Conservation (phyloP, 2,797 vertebrate genomes). For the Chloroceryle amazona region DNA sequence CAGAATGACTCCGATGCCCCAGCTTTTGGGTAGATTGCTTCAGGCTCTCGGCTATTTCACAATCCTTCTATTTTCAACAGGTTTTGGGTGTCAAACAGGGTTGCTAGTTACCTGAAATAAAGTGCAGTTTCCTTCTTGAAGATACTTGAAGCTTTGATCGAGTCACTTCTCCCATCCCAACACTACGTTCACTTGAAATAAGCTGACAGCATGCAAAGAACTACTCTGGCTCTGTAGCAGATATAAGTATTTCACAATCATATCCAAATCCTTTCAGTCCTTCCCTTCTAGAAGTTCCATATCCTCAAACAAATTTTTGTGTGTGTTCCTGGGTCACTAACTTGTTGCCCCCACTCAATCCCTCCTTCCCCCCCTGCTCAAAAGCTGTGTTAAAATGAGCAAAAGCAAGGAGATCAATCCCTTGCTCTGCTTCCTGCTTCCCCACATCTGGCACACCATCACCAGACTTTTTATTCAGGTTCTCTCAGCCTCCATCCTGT, state of each 20-base stretch:
- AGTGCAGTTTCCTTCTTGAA: not conserved
- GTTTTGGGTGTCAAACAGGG: not conserved
- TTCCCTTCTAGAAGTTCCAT: not conserved
- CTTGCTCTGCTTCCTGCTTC: not conserved
- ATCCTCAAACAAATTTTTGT: not conserved
- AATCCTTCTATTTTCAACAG: not conserved
- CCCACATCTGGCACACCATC: not conserved
- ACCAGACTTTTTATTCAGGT: not conserved
- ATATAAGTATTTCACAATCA: not conserved
- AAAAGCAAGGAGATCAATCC: not conserved
- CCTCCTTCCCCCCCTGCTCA: not conserved
- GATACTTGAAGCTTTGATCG: not conserved
- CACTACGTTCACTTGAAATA: not conserved
- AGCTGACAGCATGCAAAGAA: not conserved
- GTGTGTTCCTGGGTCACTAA: not conserved
- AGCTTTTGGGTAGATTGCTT: not conserved
- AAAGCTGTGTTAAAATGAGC: not conserved
- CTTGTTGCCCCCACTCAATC: not conserved
- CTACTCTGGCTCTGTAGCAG: not conserved
- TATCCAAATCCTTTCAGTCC: not conserved
- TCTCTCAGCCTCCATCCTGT: not conserved
- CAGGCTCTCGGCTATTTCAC: not conserved
- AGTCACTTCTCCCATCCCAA: not conserved
- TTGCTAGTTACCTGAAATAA: not conserved
- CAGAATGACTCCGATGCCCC: not conserved